These are phyloP conservation scores for Pedicia rivosa DNA, from an alignment of 2,888 invertebrate species.

Conservation along the genomic window DNA sequence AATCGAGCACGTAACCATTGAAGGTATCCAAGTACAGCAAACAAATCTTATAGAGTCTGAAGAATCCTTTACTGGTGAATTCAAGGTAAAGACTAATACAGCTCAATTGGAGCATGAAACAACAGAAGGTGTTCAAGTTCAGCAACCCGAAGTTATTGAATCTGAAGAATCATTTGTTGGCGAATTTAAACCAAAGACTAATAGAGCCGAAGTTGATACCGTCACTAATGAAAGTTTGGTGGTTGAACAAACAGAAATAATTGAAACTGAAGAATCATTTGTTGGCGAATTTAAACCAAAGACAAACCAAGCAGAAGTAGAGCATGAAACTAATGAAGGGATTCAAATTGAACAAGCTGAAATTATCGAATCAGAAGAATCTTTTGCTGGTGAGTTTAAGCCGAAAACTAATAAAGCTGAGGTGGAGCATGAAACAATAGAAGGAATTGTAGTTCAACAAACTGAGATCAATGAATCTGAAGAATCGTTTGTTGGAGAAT, in stretches of 20 bases:
- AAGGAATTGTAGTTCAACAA: neutral
- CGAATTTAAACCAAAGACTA: constrained; percentile 19
- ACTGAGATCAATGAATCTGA: constrained; percentile 30
- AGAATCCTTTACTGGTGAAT: too few relatives aligned
- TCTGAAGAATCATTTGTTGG: neutral
- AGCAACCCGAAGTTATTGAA: neutral
- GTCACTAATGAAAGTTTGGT: too few relatives aligned
- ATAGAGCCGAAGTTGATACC: too few relatives aligned
- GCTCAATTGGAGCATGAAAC: too few relatives aligned
- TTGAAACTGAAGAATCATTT: constrained; percentile 20
- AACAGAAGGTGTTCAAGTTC: neutral
- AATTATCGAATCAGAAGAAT: neutral
- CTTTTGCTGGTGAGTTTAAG: neutral
- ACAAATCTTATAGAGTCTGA: too few relatives aligned
- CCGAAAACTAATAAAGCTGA: neutral
- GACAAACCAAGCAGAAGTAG: constrained; percentile 18
- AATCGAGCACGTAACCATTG: too few relatives aligned
- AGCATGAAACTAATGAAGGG: constrained; percentile 16
- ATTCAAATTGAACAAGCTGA: neutral
- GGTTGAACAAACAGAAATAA: constrained; percentile 16
- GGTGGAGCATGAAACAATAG: neutral
- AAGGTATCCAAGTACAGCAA: too few relatives aligned
- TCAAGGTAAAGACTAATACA: too few relatives aligned
- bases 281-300: constrained; percentile 13
- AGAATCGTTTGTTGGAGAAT: constrained; percentile 29